Conservation (phyloP, 2,797 vertebrate genomes). For the Anniella stebbinsi region DNA sequence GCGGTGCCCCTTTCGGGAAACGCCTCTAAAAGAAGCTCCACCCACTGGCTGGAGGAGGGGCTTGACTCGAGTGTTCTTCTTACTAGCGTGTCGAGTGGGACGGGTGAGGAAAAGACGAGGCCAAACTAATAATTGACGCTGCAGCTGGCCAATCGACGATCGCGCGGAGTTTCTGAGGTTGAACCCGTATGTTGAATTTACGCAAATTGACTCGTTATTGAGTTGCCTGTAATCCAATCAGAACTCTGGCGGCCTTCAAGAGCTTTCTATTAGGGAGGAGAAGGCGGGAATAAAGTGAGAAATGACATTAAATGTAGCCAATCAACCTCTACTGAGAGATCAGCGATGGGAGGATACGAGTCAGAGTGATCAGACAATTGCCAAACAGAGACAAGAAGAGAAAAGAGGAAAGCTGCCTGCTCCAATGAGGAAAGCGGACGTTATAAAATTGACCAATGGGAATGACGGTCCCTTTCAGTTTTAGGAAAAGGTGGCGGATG, state of each 20-base stretch:
- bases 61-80: constrained; percentile 14
- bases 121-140: background rate
- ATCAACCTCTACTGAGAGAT: background rate
- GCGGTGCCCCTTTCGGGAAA: constrained; percentile 43
- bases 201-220: constrained; percentile 17
- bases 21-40: constrained; percentile 65
- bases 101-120: background rate
- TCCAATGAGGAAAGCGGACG: background rate
- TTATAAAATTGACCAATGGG: constrained; percentile 60
- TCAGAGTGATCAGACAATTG: background rate
- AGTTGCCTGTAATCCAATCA: background rate
- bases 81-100: too few relatives aligned
- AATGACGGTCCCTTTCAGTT: background rate
- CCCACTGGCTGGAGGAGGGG: constrained; percentile 69
- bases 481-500: constrained; percentile 31
- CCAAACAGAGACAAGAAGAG: background rate
- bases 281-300: background rate
- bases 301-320: background rate
- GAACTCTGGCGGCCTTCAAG: background rate
- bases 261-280: background rate
- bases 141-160: constrained; percentile 29
- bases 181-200: constrained; percentile 46
- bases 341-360: background rate
- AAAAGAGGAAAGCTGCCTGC: rapidly evolving
- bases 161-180: constrained; percentile 36